Evolutionary conservation across 2,888 invertebrate genomes (phyloP).

Genomic region (Trichopoda pennipes): DNA sequence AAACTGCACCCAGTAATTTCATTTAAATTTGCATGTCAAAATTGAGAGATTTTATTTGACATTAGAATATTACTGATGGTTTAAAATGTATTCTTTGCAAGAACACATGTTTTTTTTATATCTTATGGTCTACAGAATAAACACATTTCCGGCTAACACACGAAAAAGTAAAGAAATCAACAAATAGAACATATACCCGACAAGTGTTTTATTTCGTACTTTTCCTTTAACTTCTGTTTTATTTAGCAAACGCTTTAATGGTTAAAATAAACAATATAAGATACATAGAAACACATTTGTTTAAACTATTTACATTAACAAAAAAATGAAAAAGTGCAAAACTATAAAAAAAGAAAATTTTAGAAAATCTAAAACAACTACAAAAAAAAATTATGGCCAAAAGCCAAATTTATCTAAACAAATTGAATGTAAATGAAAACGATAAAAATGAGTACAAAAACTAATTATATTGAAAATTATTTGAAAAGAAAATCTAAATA

Average conservation of each 20-base stretch:
- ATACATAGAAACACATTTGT: slow-evolving; percentile 9
- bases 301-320: neutral
- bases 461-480: slow-evolving; percentile 14
- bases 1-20: too few relatives aligned
- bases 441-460: slow-evolving; percentile 17
- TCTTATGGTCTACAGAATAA: too few relatives aligned
- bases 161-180: neutral
- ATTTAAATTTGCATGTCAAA: too few relatives aligned
- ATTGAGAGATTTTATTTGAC: too few relatives aligned
- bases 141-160: slow-evolving; percentile 39
- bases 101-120: neutral
- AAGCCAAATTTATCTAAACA: slow-evolving; percentile 65
- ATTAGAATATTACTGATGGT: too few relatives aligned
- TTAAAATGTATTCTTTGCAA: too few relatives aligned
- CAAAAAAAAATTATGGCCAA: slow-evolving; percentile 53
- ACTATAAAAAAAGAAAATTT: slow-evolving; percentile 22
- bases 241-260: slow-evolving; percentile 10
- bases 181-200: slow-evolving; percentile 35
- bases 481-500: slow-evolving; percentile 1
- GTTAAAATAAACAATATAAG: slow-evolving; percentile 32
- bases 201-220: slow-evolving; percentile 4
- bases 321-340: slow-evolving; percentile 42
- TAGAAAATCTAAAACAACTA: slow-evolving; percentile 41
- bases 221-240: slow-evolving; percentile 19
- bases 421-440: slow-evolving; percentile 45